A percentile compares a stretch with the other conserved stretches of the same genome.
These are phyloP conservation scores for Petrosia ficiformis DNA, from an alignment of 37 sponge, comb jelly and placozoan species.

Conservation along the genomic window DNA sequence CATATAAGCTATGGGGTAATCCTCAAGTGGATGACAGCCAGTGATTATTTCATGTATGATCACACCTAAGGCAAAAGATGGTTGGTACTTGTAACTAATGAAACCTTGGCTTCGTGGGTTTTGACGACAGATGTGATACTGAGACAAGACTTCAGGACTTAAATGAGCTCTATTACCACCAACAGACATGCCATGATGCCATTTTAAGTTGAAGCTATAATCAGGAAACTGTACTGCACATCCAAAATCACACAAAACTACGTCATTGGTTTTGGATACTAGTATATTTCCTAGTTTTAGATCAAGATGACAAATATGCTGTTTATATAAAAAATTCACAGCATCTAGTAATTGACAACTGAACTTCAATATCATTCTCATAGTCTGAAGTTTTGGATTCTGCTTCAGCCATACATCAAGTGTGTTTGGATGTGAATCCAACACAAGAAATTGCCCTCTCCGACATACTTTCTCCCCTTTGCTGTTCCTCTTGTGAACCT, in stretches of 20 bases:
- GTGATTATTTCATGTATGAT: constrained; percentile 37
- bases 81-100: constrained; percentile 48
- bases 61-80: constrained; percentile 68
- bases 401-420: constrained; percentile 28
- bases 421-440: constrained; percentile 55
- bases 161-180: constrained; percentile 81
- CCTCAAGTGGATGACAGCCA: constrained; percentile 56
- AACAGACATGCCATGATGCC: constrained; percentile 39
- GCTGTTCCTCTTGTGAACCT: constrained; percentile 27
- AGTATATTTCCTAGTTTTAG: constrained; percentile 69
- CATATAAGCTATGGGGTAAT: constrained; percentile 36
- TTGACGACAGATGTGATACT: constrained; percentile 22
- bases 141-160: constrained; percentile 65
- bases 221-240: constrained; percentile 74
- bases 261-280: constrained; percentile 18
- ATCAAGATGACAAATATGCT: constrained; percentile 69
- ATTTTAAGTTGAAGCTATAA: constrained; percentile 20
- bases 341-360: constrained; percentile 40
- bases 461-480: constrained; percentile 19
- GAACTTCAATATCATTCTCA: background rate
- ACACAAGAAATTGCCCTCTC: constrained; percentile 69
- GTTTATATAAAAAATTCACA: constrained; percentile 19
- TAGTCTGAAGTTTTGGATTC: background rate
- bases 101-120: background rate
- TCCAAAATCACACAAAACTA: constrained; percentile 80